Evolutionary conservation across 1,140 invertebrate genomes (phyloP), one percentile per base, ranked within the genome.

Genomic region (Zelostemma sp.): DNA sequence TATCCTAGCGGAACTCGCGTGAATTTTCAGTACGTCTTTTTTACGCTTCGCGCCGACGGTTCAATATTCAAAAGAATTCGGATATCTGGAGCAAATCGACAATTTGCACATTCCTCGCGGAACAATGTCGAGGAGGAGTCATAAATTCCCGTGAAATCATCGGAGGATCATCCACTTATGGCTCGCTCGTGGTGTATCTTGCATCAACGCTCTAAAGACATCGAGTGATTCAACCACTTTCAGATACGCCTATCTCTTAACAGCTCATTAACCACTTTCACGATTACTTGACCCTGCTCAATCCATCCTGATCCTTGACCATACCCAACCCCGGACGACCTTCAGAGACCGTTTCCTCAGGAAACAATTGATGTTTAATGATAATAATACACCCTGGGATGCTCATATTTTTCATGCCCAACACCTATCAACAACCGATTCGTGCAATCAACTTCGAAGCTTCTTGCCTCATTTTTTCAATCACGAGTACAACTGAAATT

Each of bases 191-290:
- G 49, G 53, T 45, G 63, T 72, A 72, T 67, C 69, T 71, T 71
- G 49, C 50, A 57, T 72, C 69, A 51, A 51, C 60, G 56, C 60
- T 63, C 45, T 38, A 12, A 50, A 64, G 45, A 56, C 61, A 46
- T 38, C 55, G 35, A 67, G 56, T 62, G 56, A 63, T 63, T 63
- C 51, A 54, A 48, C 63, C 63, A 56, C 46, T 72, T 64, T 47
- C 43, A 64, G 60, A 49, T 74, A 63, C 65, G 55, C 60, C 64
- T 68, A 73, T 68, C 75, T 68, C 67, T 78, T 77, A 78, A 77
- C 77, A 77, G 74, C 74, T 74, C 77, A 78, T 78, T 77, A 78
- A 77, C 61, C 72, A 73, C 72, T 73, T 70, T 45, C 65, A 75
- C 71, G 67, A 64, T 56, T 56, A 55, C 33, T 66, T 72, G 75